Evolutionary conservation across 2,888 invertebrate genomes (phyloP).

Genomic region (Ophioninae sp.): DNA sequence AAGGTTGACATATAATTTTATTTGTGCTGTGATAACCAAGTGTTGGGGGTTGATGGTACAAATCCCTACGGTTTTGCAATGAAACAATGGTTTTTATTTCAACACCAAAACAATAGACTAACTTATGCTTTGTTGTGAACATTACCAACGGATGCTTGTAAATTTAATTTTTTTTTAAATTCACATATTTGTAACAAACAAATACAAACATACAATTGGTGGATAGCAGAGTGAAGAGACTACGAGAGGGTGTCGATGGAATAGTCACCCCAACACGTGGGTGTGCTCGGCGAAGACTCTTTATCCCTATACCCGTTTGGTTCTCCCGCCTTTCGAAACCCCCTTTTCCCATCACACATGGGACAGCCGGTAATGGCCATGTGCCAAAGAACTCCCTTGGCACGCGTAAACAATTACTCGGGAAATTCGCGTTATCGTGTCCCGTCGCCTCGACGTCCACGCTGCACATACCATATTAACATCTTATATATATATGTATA

Average conservation of each 20-base stretch:
- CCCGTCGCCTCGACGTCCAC: slow-evolving; percentile 65
- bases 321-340: slow-evolving; percentile 8
- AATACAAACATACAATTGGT: no score
- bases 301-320: slow-evolving; percentile 26
- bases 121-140: no score
- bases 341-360: slow-evolving; percentile 39
- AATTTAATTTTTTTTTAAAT: no score
- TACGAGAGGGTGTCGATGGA: slow-evolving; percentile 59
- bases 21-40: no score
- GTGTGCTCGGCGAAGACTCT: slow-evolving; percentile 62
- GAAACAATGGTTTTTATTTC: no score
- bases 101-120: no score
- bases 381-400: slow-evolving; percentile 79
- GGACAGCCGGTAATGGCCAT: slow-evolving; percentile 70
- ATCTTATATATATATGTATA: slow-evolving; percentile 1
- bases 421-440: slow-evolving; percentile 74
- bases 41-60: no score
- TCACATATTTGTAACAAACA: no score
- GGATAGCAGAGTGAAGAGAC: slow-evolving; percentile 45
- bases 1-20: no score
- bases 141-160: no score
- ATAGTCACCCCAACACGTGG: slow-evolving; percentile 73
- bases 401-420: slow-evolving; percentile 79
- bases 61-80: no score
- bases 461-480: slow-evolving; percentile 40